These are phyloP conservation scores for Arion vulgaris DNA, from an alignment of 1,140 invertebrate genomes.

Conservation along the genomic window DNA sequence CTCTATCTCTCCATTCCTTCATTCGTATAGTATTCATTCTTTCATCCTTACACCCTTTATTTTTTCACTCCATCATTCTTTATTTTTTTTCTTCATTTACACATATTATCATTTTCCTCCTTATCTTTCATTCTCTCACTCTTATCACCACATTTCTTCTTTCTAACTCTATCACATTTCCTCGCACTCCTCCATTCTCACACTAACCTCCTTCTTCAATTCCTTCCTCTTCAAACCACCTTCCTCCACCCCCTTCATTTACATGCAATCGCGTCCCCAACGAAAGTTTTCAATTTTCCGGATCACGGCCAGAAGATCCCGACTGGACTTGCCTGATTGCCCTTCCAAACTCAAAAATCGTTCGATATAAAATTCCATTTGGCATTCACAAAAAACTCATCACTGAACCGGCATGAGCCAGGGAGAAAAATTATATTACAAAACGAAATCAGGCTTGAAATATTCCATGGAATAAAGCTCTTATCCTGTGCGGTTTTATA, in stretches of 20 bases:
- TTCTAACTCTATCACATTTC: neutral
- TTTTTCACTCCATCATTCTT: neutral
- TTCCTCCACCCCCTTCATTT: neutral
- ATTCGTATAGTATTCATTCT: too few species aligned
- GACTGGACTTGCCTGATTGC: neutral
- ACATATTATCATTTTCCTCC: neutral
- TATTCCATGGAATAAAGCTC: neutral
- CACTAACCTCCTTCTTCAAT: neutral
- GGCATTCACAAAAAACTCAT: neutral
- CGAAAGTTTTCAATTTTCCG: slow-evolving; percentile 1
- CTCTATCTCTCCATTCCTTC: too few species aligned
- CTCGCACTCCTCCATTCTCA: neutral
- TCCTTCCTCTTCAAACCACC: neutral
- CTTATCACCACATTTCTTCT: neutral
- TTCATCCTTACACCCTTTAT: too few species aligned
- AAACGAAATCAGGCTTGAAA: neutral
- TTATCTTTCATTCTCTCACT: neutral
- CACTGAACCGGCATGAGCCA: neutral
- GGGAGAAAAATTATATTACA: neutral
- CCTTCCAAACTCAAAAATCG: neutral
- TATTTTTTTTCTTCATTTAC: neutral
- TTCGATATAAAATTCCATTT: neutral
- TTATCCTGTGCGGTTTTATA: too few species aligned
- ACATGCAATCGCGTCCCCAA: neutral
- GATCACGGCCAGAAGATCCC: neutral